These are phyloP conservation scores for Rostratula benghalensis DNA, from an alignment of 2,113 vertebrate genomes.

Conservation along the genomic window DNA sequence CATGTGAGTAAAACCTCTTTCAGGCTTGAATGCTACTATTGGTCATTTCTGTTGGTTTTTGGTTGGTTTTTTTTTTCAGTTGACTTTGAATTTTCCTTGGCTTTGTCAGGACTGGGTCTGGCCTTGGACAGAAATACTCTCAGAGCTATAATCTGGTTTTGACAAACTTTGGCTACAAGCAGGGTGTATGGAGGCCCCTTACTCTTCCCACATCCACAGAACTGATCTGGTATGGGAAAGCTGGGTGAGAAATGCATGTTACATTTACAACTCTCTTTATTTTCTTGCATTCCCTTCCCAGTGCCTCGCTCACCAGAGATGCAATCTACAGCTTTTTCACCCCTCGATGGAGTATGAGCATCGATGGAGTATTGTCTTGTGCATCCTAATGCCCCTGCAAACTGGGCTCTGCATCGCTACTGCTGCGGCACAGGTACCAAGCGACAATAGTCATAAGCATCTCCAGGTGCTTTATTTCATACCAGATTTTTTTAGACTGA, in stretches of 20 bases:
- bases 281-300: neutral
- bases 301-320: neutral
- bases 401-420: neutral
- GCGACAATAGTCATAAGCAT: neutral
- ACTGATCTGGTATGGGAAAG: neutral
- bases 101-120: neutral
- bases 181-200: neutral
- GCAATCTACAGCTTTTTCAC: neutral
- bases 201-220: neutral
- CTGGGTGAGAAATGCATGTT: neutral
- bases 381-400: neutral
- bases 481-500: neutral
- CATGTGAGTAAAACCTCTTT: neutral
- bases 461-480: neutral
- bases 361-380: neutral
- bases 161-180: neutral
- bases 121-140: neutral
- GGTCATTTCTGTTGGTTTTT: neutral
- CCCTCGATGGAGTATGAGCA: neutral
- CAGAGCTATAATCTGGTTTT: neutral
- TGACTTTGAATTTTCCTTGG: conserved; percentile 23
- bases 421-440: neutral
- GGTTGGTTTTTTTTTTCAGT: neutral
- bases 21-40: conserved; percentile 1
- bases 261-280: neutral